Evolutionary conservation across 2,888 invertebrate species (phyloP).

Genomic region (Lasioglossum villosulum): DNA sequence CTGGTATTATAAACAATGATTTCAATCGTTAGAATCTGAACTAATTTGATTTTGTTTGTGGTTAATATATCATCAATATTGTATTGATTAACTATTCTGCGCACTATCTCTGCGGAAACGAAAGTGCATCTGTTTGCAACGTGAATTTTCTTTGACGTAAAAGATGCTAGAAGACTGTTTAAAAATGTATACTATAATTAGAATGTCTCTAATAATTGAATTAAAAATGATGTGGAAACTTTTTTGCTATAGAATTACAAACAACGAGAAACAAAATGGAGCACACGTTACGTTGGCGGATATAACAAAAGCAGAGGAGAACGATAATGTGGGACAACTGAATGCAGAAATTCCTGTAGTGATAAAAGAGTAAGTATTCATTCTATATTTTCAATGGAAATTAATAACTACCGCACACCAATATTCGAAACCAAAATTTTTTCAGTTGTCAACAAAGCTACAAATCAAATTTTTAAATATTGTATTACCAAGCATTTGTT

Average conservation of each 20-base stretch:
- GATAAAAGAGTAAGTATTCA: constrained; percentile 38
- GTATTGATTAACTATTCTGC: not conserved
- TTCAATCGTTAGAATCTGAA: not conserved
- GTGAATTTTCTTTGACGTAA: not conserved
- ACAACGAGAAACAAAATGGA: not conserved
- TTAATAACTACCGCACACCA: not conserved
- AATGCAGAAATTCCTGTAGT: constrained; percentile 23
- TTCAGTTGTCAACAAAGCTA: not conserved
- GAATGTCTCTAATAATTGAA: not conserved
- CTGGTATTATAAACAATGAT: too few species aligned
- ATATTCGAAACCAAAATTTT: not conserved
- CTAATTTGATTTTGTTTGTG: not conserved
- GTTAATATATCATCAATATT: not conserved
- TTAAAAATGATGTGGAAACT: not conserved
- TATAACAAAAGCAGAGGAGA: constrained; percentile 7
- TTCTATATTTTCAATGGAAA: not conserved
- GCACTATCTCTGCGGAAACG: not conserved
- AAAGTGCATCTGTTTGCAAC: not conserved
- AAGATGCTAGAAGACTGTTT: not conserved
- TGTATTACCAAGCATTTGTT: not conserved
- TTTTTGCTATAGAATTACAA: not conserved
- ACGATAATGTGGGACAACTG: not conserved
- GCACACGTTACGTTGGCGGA: not conserved
- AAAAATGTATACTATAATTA: not conserved
- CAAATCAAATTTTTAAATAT: not conserved